These are phyloP conservation scores for Aphaenogaster ashmeadi DNA, from an alignment of 1,140 invertebrate genomes.

Conservation along the genomic window DNA sequence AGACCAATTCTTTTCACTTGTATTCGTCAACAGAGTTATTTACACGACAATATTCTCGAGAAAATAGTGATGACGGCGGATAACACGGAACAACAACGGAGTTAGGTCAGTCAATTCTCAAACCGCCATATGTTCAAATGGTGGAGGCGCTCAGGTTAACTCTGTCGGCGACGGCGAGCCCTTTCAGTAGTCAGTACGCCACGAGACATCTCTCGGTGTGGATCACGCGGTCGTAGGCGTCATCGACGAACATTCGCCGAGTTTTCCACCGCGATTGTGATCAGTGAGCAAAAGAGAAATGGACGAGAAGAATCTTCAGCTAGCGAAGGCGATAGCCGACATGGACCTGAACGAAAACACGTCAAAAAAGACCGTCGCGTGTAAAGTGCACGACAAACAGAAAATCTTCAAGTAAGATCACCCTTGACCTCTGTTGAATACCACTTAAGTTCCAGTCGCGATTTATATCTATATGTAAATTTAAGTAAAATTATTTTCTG, in stretches of 20 bases:
- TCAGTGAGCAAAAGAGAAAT: constrained; percentile 78
- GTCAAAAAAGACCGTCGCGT: constrained; percentile 77
- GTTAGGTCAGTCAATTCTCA: not conserved
- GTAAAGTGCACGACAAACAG: constrained; percentile 84
- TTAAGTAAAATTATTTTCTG: not conserved
- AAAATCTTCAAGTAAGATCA: constrained; percentile 84
- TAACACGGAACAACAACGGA: not conserved
- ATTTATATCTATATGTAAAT: not conserved
- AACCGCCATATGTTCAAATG: constrained; percentile 13
- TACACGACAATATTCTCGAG: constrained; percentile 51
- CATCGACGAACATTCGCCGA: not conserved
- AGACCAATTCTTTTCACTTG: not conserved
- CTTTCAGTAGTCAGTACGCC: constrained; percentile 74
- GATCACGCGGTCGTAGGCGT: constrained; percentile 36
- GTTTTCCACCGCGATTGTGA: not conserved
- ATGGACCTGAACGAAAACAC: constrained; percentile 76
- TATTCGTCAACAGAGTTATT: constrained; percentile 41
- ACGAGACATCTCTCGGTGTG: constrained; percentile 74
- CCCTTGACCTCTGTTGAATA: not conserved
- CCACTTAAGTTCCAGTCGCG: not conserved
- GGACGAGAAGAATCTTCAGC: constrained; percentile 90
- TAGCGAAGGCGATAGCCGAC: constrained; percentile 89
- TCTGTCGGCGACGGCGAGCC: constrained; percentile 39
- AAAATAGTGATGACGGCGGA: not conserved
- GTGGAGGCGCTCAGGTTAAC: constrained; percentile 59